Evolutionary conservation across 2,797 vertebrate genomes (phyloP).

Genomic region (Rhyacichthys aspro): DNA sequence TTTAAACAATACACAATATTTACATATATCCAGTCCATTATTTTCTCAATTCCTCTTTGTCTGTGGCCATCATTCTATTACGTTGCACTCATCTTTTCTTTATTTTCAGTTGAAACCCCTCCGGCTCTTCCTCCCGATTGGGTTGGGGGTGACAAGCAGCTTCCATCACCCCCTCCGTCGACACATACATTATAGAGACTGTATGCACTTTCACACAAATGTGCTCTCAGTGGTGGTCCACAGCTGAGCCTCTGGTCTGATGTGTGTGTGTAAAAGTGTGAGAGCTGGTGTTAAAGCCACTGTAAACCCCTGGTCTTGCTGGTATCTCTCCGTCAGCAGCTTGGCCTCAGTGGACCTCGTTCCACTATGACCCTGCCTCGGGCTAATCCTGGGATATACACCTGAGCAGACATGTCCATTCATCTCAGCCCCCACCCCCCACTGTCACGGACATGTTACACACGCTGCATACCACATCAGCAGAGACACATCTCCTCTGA

Average conservation of each 20-base stretch:
- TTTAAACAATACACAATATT: no score
- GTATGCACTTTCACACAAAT: no score
- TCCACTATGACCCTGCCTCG: constrained; percentile 41
- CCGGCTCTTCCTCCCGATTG: constrained; percentile 64
- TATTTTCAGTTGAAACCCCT: constrained; percentile 63
- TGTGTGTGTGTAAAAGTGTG: constrained; percentile 4
- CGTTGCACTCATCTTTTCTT: constrained; percentile 8
- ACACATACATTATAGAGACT: constrained; percentile 9
- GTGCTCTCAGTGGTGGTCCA: constrained; percentile 6
- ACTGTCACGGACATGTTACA: no score
- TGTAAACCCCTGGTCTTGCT: no score
- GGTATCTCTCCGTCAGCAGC: constrained; percentile 38
- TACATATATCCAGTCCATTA: no score
- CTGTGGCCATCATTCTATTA: background rate
- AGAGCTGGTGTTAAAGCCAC: no score
- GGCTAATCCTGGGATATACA: constrained; percentile 32
- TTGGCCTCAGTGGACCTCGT: constrained; percentile 47
- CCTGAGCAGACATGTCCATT: background rate
- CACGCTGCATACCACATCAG: no score
- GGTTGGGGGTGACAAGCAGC: constrained; percentile 60
- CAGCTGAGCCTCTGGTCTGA: constrained; percentile 10
- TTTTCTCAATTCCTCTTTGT: no score
- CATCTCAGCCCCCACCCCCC: no score
- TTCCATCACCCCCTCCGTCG: constrained; percentile 62
- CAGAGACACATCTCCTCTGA: no score